These are phyloP conservation scores for Conchocele bisecta DNA, from an alignment of 2,888 invertebrate genomes.

Conservation along the genomic window DNA sequence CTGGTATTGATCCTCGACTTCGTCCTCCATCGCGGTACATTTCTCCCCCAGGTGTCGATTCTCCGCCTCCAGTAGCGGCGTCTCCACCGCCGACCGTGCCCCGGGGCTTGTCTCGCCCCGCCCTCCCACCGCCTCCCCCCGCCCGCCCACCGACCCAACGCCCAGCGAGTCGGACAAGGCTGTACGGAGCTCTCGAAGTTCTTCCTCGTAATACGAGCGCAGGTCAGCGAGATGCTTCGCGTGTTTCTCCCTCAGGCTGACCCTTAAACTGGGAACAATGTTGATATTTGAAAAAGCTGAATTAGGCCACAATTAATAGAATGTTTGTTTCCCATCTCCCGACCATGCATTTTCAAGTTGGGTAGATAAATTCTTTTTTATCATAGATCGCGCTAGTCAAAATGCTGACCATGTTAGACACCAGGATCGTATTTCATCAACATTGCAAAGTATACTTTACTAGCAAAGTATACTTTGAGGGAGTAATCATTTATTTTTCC, in stretches of 20 bases:
- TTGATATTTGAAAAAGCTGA: not conserved
- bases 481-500: too few relatives aligned
- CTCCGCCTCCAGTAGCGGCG: conserved; percentile 65
- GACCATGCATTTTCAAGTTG: too few relatives aligned
- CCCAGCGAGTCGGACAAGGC: conserved; percentile 59
- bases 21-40: conserved; percentile 66
- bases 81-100: conserved; percentile 49
- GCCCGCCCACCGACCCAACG: conserved; percentile 37
- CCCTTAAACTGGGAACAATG: conserved; percentile 64
- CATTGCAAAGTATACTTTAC: too few relatives aligned
- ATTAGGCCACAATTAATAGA: too few relatives aligned
- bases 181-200: conserved; percentile 70
- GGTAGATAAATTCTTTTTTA: too few relatives aligned
- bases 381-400: too few relatives aligned
- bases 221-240: conserved; percentile 77
- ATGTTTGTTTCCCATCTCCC: too few relatives aligned
- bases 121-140: conserved; percentile 46
- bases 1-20: conserved; percentile 65
- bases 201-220: conserved; percentile 76
- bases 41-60: conserved; percentile 66
- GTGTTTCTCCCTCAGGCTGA: conserved; percentile 76
- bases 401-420: too few relatives aligned
- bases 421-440: too few relatives aligned
- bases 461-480: too few relatives aligned
- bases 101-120: conserved; percentile 31